phyloP scores from a whole-genome alignment of 2,797 vertebrate genomes.

The Cyprinodon diabolis region DNA sequence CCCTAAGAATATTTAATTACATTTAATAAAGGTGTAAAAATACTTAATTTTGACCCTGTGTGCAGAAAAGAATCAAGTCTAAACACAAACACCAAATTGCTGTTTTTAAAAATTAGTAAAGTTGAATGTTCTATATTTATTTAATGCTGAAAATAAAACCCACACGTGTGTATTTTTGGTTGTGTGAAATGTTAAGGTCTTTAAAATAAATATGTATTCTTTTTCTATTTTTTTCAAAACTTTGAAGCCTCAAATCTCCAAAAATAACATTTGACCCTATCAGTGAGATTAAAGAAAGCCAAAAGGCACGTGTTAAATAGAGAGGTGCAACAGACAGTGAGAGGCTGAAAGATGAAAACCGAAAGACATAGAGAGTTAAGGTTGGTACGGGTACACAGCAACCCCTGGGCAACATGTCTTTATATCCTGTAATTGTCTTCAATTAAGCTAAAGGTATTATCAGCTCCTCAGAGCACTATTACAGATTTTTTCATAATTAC shows the following conservation, averaged over 20 bases:
- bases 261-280: constrained; percentile 41
- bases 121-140: background rate
- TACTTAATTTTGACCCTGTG: background rate
- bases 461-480: constrained; percentile 79
- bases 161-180: background rate
- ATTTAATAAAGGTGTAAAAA: no score
- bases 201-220: background rate
- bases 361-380: constrained; percentile 61
- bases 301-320: constrained; percentile 41
- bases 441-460: constrained; percentile 86
- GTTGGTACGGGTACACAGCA: constrained; percentile 68
- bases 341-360: constrained; percentile 66
- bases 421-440: constrained; percentile 83
- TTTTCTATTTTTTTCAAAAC: constrained; percentile 9
- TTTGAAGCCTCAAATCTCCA: background rate
- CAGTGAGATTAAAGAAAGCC: constrained; percentile 42
- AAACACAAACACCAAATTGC: background rate
- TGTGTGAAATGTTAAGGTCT: no score
- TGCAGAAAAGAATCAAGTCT: background rate
- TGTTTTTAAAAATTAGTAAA: background rate
- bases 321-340: constrained; percentile 47
- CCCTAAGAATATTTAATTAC: no score
- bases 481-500: constrained; percentile 83
- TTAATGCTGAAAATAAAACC: background rate
- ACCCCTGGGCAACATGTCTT: constrained; percentile 80